These are phyloP conservation scores for Falco naumanni DNA, from an alignment of 2,797 vertebrate species.

Conservation along the genomic window DNA sequence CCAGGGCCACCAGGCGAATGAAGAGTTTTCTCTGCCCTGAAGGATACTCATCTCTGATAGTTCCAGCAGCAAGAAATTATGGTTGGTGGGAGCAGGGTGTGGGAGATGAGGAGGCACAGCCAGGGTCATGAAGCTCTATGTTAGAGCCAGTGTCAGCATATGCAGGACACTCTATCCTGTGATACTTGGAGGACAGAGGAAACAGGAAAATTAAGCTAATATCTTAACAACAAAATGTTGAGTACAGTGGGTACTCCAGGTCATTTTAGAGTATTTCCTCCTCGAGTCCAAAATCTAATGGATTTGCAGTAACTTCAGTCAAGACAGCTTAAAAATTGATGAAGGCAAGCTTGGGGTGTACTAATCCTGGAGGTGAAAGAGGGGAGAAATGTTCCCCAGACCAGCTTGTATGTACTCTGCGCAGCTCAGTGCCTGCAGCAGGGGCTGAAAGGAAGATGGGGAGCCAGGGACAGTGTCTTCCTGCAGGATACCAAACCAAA, in stretches of 20 bases:
- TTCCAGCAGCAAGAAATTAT: not conserved
- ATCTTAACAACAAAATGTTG: not conserved
- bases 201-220: not conserved
- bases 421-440: fast-evolving
- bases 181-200: not conserved
- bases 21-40: not conserved
- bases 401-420: not conserved
- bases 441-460: not conserved
- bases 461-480: not conserved
- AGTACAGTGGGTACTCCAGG: not conserved
- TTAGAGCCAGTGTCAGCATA: not conserved
- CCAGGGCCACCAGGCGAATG: not conserved
- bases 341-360: not conserved
- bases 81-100: not conserved
- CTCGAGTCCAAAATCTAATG: fast-evolving
- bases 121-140: not conserved
- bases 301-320: not conserved
- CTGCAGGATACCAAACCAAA: not conserved
- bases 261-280: not conserved
- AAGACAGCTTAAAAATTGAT: not conserved
- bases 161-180: not conserved
- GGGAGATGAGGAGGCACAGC: not conserved
- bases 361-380: not conserved
- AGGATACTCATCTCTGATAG: not conserved
- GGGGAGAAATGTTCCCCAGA: not conserved